Conservation (phyloP, 2,888 invertebrate species). For the Drosophila bunnanda region DNA sequence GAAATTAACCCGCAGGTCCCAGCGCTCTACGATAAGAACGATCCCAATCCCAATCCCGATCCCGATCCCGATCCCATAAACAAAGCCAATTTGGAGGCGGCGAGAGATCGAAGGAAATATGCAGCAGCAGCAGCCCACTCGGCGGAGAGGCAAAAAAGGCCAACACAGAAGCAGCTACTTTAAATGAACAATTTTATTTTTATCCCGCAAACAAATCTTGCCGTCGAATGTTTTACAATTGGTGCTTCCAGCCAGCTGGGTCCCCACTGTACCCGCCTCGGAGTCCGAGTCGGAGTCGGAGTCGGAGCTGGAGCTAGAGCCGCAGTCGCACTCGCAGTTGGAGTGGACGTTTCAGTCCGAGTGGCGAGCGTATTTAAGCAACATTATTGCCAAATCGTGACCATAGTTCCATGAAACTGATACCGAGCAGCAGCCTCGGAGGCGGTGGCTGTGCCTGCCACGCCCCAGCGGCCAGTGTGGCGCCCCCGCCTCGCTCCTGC, state of each 20-base stretch:
- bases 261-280: constrained; percentile 35
- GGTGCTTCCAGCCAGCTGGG: constrained; percentile 48
- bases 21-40: constrained; percentile 67
- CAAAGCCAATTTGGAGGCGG: constrained; percentile 77
- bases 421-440: constrained; percentile 65
- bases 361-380: constrained; percentile 77
- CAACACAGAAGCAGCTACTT: constrained; percentile 83
- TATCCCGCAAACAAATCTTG: constrained; percentile 83
- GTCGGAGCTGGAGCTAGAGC: constrained; percentile 41
- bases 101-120: constrained; percentile 34
- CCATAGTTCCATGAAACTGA: constrained; percentile 85
- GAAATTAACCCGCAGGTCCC: constrained; percentile 81
- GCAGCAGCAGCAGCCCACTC: constrained; percentile 2
- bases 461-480: constrained; percentile 59
- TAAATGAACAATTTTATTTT: constrained; percentile 84
- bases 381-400: constrained; percentile 85
- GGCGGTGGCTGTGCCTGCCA: constrained; percentile 49
- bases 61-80: constrained; percentile 70
- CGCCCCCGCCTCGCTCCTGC: constrained; percentile 45
- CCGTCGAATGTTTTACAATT: constrained; percentile 82
- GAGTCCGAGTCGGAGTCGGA: constrained; percentile 36
- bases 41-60: constrained; percentile 45
- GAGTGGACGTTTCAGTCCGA: constrained; percentile 41
- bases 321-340: constrained; percentile 36
- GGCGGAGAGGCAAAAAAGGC: constrained; percentile 9